Conservation (phyloP, 2,888 invertebrate species). For the Cosmia pyralina region DNA sequence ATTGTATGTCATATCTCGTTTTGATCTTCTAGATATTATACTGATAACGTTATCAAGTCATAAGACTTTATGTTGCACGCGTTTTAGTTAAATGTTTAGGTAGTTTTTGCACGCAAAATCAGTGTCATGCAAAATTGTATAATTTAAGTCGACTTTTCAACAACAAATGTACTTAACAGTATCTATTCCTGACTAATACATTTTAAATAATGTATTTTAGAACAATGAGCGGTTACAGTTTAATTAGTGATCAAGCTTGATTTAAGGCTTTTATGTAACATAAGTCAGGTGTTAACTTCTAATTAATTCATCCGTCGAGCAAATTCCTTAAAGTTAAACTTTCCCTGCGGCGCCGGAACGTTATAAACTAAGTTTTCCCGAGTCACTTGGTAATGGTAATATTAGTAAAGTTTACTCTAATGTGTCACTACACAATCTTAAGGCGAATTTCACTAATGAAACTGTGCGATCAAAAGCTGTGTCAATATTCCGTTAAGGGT, state of each 20-base stretch:
- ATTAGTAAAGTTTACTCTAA: conserved; percentile 15
- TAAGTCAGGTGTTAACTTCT: conserved; percentile 19
- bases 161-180: no score
- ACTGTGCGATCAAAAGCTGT: no score
- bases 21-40: neutral
- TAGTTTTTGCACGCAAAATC: conserved; percentile 3
- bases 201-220: neutral
- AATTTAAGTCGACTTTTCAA: neutral
- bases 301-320: conserved; percentile 11
- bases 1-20: conserved; percentile 27
- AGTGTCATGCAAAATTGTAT: neutral
- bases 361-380: neutral
- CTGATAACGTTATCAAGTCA: conserved; percentile 16
- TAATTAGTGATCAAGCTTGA: neutral
- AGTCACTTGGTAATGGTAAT: neutral
- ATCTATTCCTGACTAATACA: neutral
- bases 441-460: no score
- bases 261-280: neutral
- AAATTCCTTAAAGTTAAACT: neutral
- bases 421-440: neutral
- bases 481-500: no score
- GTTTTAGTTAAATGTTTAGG: neutral
- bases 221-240: neutral
- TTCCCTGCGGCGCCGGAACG: neutral
- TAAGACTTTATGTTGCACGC: conserved; percentile 1